These are phyloP conservation scores for Machimus rusticus DNA, from an alignment of 2,888 invertebrate genomes.

Conservation along the genomic window DNA sequence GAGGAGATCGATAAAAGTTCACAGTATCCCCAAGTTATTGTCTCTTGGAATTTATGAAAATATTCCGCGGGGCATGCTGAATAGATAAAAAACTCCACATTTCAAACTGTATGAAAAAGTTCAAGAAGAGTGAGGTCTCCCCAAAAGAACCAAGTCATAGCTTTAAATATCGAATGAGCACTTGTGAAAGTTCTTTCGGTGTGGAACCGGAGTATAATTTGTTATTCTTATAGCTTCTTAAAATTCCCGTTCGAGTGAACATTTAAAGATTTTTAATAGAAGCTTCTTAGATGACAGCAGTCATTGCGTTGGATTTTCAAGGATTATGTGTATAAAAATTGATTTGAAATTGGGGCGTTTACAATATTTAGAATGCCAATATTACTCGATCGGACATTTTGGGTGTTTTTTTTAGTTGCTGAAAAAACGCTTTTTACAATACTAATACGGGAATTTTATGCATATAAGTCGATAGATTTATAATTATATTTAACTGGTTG, in stretches of 20 bases:
- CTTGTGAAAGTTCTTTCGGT: not conserved
- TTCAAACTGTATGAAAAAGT: not conserved
- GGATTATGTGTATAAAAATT: not conserved
- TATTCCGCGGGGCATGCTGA: not conserved
- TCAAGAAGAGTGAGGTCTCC: not conserved
- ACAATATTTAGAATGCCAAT: too few species aligned
- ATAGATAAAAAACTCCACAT: not conserved
- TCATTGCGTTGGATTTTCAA: not conserved
- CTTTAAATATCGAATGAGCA: not conserved
- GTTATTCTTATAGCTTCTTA: not conserved
- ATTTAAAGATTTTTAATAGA: not conserved
- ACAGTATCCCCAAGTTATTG: not conserved
- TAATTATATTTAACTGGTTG: too few species aligned
- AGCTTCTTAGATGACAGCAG: not conserved
- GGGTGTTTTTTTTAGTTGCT: too few species aligned
- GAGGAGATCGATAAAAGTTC: slow-evolving; percentile 17
- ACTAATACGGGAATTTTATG: too few species aligned
- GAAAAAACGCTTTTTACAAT: too few species aligned
- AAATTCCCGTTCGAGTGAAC: not conserved
- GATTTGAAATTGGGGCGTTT: too few species aligned
- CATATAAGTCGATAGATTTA: too few species aligned
- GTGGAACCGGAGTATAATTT: not conserved
- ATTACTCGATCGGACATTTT: too few species aligned
- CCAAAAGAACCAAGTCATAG: not conserved
- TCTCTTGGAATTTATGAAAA: not conserved